Base-by-base conservation (phyloP, 2,113 vertebrate species). In the Vicugna pacos region DNA sequence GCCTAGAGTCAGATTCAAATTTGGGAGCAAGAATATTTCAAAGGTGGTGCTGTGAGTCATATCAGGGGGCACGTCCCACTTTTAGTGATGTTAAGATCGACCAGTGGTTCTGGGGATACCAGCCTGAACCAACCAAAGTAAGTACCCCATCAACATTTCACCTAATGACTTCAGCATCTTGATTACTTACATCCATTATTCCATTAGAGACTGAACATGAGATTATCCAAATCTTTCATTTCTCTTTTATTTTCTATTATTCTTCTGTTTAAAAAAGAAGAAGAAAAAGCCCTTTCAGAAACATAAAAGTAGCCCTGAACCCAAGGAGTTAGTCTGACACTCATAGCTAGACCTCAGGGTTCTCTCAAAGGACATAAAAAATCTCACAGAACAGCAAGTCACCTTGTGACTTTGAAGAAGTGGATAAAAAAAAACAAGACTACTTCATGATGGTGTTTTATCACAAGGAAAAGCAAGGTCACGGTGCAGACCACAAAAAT, bases 361-460 rank as follows among this genome's bases (percentile, higher is more conserved):
- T 93, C 77, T 89, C 62, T 65, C 28, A 2, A 56, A 93, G 35
- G 24, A 65, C 13, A 69, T 30, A 87, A 94, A 81, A 9, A 58
- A 13, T 67, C 50, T 94, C 67, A 75, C 4, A 79, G 65, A 95
- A 89, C 1, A 72, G 42, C 30, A 42, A 64, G 56, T 84, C n/a
- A 87, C 22, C 50, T 82, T 77, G 10, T 58, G n/a, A 76, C 5
- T 65, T 60, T 85, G 60, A 94, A 93, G 38, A 88, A 65, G 24
- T 90, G 13, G n/a, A 30, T 30, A 52, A 69, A 77, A 52, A 69
- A 77, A 52, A 48, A 64, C 2, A 79, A 85, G 16, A 28, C 24
- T 11, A 76, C 14, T 86, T 93, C 22, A n/a, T 85, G 85, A 70
- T 35, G n/a, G 56, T 95, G 26, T 38, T 87, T 85, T 67, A 91